These are phyloP conservation scores for Eupelmus urozonus DNA, from an alignment of 2,888 invertebrate genomes.

Conservation along the genomic window DNA sequence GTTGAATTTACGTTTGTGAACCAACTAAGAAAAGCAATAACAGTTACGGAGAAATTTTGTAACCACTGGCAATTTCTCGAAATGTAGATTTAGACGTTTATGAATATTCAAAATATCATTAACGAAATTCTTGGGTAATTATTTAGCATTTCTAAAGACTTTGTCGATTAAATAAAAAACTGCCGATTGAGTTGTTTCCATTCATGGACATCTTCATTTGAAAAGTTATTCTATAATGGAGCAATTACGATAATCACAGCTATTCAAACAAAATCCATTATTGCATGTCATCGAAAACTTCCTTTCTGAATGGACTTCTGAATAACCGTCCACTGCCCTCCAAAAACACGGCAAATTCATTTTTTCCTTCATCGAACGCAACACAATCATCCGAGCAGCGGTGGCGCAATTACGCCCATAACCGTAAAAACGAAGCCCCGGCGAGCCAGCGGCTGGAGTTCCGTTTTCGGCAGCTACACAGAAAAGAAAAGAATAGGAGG, in stretches of 20 bases:
- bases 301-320: not conserved
- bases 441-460: not conserved
- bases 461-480: constrained; percentile 6
- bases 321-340: not conserved
- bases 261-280: constrained; percentile 2
- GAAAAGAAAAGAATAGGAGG: not conserved
- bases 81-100: constrained; percentile 5
- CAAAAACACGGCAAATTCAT: not conserved
- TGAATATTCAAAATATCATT: constrained; percentile 16
- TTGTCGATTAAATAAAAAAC: not conserved
- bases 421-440: constrained; percentile 45
- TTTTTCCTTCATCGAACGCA: constrained; percentile 17
- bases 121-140: constrained; percentile 8
- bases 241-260: not conserved
- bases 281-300: not conserved
- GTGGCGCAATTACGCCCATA: constrained; percentile 46
- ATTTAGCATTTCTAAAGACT: not conserved
- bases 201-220: not conserved
- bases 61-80: not conserved
- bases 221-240: too few relatives aligned
- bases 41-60: not conserved
- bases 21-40: not conserved
- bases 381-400: not conserved
- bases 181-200: not conserved
- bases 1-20: too few relatives aligned